Conservation (phyloP, 2,888 invertebrate species). For the Netelia fuscicornis region DNA sequence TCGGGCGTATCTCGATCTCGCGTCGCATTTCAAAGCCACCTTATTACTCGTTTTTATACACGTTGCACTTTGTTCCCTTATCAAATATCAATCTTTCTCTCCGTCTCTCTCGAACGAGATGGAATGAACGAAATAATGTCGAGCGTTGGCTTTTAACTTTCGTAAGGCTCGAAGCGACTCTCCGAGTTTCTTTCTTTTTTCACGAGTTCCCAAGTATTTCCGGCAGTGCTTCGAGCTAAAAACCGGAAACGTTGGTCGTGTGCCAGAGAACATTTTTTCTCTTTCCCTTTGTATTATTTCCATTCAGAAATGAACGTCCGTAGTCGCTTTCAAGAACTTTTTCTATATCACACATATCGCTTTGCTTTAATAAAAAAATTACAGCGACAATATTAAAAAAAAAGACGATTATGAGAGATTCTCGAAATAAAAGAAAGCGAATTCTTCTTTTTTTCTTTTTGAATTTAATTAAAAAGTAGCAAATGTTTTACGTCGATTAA, state of each 20-base stretch:
- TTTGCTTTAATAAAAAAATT: not conserved
- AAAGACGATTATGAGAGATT: not conserved
- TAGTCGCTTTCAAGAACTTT: not conserved
- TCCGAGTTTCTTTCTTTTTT: slow-evolving; percentile 1
- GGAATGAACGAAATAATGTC: slow-evolving; percentile 14
- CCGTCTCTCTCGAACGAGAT: not conserved
- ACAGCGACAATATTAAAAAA: not conserved
- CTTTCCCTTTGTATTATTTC: not conserved
- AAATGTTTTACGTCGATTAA: too few relatives aligned
- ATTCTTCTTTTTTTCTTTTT: too few relatives aligned
- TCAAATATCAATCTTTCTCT: slow-evolving; percentile 46
- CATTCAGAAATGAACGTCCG: not conserved
- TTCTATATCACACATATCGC: not conserved
- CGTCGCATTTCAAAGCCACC: slow-evolving; percentile 51
- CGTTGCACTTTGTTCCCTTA: slow-evolving; percentile 57
- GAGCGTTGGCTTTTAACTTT: slow-evolving; percentile 27
- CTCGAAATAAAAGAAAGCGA: not conserved
- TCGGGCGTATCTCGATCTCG: slow-evolving; percentile 47
- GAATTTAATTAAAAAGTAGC: too few relatives aligned
- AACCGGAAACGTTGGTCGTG: slow-evolving; percentile 39
- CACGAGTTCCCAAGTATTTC: slow-evolving; percentile 21
- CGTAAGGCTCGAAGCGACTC: slow-evolving; percentile 15
- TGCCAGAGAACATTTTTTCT: slow-evolving; percentile 6
- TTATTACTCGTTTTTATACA: slow-evolving; percentile 57
- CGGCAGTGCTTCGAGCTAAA: slow-evolving; percentile 18